Evolutionary conservation across 2,888 invertebrate genomes (phyloP), one percentile per base, ranked within the genome.

Genomic region (Amphipyra berbera): DNA sequence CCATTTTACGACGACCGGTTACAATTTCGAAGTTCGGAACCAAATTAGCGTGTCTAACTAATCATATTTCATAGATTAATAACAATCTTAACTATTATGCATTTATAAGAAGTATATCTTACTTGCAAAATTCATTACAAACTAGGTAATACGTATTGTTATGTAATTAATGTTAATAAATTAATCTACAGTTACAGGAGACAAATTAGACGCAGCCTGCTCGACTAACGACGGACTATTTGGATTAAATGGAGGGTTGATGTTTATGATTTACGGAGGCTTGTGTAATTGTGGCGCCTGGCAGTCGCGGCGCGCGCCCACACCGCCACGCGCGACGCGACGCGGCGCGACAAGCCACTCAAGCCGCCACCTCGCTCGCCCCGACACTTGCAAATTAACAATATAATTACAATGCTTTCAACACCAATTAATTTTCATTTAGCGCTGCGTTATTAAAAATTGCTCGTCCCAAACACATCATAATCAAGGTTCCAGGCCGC

Each of bases 241-340:
- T 91, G 93, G 92, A 92, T 94, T 94, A 94, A 95, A 95, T 94
- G 93, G 94, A 84, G 94, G 94, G 93, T 91, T 93, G 93, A 93
- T 95, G 94, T 94, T 94, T 95, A 95, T 95, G 95, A 95, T 95
- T 94, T 93, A 95, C 94, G 93, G 91, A 88, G 90, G 91, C 87
- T 87, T 85, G 89, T 88, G 89, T 94, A 93, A 93, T 93, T 92
- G 91, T 89, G 94, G 94, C 94, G 94, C 93, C 94, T 83, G 89
- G 76, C 87, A 85, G 94, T 87, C 94, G 93, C 87, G 87, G 82
- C 78, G 78, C 85, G 85, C 82, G 77, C 73, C 71, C 75, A 66
- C 77, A 75, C 63, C 79, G 78, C 61, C 70, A 63, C 69, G 63
- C 58, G 65, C 68, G 55, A 45, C 59, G 53, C 69, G 56, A 66